Percentiles rank a stretch among this genome's conserved stretches.
phyloP scores from a whole-genome alignment of 53 echinoderm and acorn worm species.

The Patiria pectinifera region DNA sequence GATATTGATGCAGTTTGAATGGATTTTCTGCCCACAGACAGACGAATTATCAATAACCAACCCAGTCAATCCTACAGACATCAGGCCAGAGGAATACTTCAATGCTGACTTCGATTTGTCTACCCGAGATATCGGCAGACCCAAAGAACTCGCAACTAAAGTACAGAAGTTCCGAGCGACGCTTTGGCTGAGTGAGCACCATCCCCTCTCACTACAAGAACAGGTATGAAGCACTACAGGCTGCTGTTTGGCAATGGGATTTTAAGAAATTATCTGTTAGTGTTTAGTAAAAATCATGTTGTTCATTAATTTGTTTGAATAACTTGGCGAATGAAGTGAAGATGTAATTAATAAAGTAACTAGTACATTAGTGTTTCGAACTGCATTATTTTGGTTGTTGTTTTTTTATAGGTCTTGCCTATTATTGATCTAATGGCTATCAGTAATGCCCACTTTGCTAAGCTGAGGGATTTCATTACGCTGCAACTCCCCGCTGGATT shows the following conservation, averaged over 20 bases:
- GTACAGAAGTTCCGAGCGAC: slow-evolving; percentile 97
- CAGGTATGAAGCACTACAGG: slow-evolving; percentile 47
- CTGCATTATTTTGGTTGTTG: not conserved
- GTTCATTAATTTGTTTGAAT: not conserved
- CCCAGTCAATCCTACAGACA: slow-evolving; percentile 79
- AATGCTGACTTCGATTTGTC: slow-evolving; percentile 78
- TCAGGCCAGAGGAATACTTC: slow-evolving; percentile 96
- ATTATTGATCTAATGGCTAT: slow-evolving; percentile 99
- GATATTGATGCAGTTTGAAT: not conserved
- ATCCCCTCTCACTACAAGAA: slow-evolving; percentile 95
- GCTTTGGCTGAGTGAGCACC: slow-evolving; percentile 91
- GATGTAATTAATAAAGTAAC: too few relatives aligned
- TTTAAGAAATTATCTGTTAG: too few relatives aligned
- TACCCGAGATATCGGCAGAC: slow-evolving; percentile 87
- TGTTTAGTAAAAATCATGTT: too few relatives aligned
- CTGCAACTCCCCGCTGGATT: slow-evolving; percentile 93
- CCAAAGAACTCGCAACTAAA: slow-evolving; percentile 84
- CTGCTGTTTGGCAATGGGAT: too few relatives aligned
- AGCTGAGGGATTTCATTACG: slow-evolving; percentile 93
- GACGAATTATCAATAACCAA: slow-evolving; percentile 32
- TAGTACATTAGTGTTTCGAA: too few relatives aligned
- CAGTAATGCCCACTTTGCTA: slow-evolving; percentile 97
- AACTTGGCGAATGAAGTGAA: not conserved
- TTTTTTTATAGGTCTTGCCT: slow-evolving; percentile 72
- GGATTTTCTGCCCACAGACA: not conserved